Evolutionary conservation across 2,113 vertebrate genomes (phyloP), one percentile per base, ranked within the genome.

Genomic region (Ibidorhyncha struthersii): DNA sequence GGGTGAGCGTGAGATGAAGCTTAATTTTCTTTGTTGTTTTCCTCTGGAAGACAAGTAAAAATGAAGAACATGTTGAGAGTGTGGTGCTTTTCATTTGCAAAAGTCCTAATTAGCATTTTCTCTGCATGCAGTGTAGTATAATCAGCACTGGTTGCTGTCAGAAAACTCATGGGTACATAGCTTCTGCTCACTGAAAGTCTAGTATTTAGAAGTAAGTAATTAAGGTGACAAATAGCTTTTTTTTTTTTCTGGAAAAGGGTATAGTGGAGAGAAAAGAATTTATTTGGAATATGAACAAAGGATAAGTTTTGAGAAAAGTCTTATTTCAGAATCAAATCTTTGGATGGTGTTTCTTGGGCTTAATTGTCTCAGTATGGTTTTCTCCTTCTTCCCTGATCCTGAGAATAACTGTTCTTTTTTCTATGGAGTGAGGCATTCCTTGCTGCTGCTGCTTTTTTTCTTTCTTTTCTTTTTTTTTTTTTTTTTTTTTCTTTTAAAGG

Each of bases 61-160:
- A 93, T 70, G 79, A 93, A 84, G 92, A 93, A 49, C 82, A 36
- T 91, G 87, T 91, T 82, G 85, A 92, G 86, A 96, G n/a, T 56
- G 7, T 23, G 79, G 90, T 56, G 89, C 90, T 93, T 95, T 96
- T 93, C 91, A 95, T 96, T 97, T 94, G 97, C 90, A 96, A 95
- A 96, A 88, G 93, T 81, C 69, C 94, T 96, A 80, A 98, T 98
- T 98, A 98, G 94, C 96, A 97, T 98, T 97, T 97, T 86, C 87
- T 82, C 78, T 67, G 96, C 91, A 34, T 76, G 66, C 67, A 23
- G 82, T 25, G 89, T 55, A 55, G 94, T 78, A 81, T 94, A 95
- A 92, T 97, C 90, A 73, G 91, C 6, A 11, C 21, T 88, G 89
- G 84, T 86, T 79, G 80, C 80, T 96, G 95, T 93, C 96, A 96